These are phyloP conservation scores for Zapornia atra DNA, from an alignment of 2,113 vertebrate species.

Conservation along the genomic window DNA sequence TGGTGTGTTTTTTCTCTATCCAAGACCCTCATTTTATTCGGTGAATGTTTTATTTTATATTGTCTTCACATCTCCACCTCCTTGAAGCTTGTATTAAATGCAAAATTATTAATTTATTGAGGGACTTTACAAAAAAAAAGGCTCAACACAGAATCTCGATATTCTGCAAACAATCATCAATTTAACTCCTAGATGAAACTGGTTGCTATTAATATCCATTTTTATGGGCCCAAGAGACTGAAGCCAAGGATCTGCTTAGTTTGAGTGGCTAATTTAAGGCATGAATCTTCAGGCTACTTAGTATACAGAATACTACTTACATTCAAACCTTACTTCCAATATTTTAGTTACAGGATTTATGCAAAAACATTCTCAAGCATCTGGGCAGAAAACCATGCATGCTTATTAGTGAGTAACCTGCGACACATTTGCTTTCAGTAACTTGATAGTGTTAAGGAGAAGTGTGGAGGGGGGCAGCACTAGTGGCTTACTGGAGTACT, in stretches of 20 bases:
- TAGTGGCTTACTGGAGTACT: not conserved
- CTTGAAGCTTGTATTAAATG: not conserved
- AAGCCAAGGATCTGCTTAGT: not conserved
- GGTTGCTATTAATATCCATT: not conserved
- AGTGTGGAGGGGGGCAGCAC: not conserved
- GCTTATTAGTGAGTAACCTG: not conserved
- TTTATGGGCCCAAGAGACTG: not conserved
- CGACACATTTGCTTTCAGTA: not conserved
- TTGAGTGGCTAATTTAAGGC: not conserved
- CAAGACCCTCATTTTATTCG: not conserved
- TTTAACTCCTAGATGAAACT: not conserved
- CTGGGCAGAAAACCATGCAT: not conserved
- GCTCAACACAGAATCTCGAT: not conserved
- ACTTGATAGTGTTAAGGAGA: not conserved
- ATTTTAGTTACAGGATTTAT: not conserved
- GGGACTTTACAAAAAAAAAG: not conserved
- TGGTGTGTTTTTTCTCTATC: not conserved
- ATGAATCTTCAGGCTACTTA: not conserved
- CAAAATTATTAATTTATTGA: not conserved
- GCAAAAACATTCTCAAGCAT: not conserved
- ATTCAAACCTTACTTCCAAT: not conserved
- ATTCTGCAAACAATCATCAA: not conserved
- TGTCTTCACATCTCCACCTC: not conserved
- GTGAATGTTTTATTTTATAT: not conserved
- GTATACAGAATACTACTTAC: not conserved